A percentile compares a stretch with the other conserved stretches of the same genome.
Conservation (phyloP, 1,140 invertebrate species). For the Drosophila sucinea region DNA sequence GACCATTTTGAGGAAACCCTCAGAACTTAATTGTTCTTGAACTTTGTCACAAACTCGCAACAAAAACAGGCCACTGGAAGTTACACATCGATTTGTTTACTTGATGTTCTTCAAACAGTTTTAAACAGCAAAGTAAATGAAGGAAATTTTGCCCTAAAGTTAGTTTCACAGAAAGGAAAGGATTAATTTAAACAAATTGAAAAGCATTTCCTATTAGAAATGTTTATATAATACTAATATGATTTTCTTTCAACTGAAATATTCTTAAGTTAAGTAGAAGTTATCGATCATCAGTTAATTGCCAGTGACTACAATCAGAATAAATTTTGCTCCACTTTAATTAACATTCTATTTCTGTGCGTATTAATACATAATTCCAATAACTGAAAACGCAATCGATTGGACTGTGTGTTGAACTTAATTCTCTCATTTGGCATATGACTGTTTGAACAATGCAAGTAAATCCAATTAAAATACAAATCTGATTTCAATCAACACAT, state of each 20-base stretch:
- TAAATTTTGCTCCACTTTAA: background rate
- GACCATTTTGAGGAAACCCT: background rate
- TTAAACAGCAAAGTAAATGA: background rate
- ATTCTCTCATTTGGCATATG: conserved; percentile 2
- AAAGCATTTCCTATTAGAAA: too few relatives aligned
- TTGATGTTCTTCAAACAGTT: background rate
- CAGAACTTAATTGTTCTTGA: background rate
- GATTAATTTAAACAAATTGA: background rate
- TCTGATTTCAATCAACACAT: conserved; percentile 70
- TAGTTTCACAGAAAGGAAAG: background rate
- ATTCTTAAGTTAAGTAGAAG: too few relatives aligned
- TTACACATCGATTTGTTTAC: background rate
- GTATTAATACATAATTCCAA: background rate
- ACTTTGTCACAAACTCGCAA: background rate
- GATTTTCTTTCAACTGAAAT: too few relatives aligned
- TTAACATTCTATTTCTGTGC: conserved; percentile 1
- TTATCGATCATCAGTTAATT: too few relatives aligned
- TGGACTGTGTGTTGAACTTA: background rate
- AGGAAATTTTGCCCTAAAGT: background rate
- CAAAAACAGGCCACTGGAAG: background rate
- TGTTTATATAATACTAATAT: too few relatives aligned
- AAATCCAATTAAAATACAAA: conserved; percentile 69
- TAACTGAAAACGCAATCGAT: background rate
- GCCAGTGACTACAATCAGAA: too few relatives aligned
- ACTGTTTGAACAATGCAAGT: conserved; percentile 31